Percentiles rank a stretch among this genome's conserved stretches.
phyloP scores from a whole-genome alignment of 2,797 vertebrate genomes.

The Prunella strophiata region DNA sequence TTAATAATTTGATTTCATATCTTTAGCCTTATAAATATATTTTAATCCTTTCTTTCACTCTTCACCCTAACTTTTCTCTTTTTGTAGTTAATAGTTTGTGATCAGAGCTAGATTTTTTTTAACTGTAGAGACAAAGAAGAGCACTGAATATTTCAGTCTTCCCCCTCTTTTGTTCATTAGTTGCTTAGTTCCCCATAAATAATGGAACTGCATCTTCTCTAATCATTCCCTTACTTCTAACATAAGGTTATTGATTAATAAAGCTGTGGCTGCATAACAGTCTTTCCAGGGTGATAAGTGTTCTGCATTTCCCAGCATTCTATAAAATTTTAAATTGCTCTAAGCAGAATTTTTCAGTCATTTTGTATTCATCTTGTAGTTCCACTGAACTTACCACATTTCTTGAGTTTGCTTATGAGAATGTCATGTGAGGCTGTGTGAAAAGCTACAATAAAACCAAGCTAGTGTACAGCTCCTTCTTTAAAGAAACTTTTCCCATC shows the following conservation, averaged over 20 bases:
- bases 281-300: conserved; percentile 11
- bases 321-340: conserved; percentile 44
- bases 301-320: conserved; percentile 24
- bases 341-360: conserved; percentile 20
- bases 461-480: not conserved
- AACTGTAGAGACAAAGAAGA: not conserved
- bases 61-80: not conserved
- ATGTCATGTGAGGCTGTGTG: not conserved
- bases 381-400: not conserved
- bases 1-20: not conserved
- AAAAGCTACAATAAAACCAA: not conserved
- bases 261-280: conserved; percentile 26
- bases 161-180: conserved; percentile 30
- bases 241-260: conserved; percentile 55
- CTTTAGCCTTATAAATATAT: not conserved
- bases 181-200: conserved; percentile 44
- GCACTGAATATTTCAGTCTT: conserved; percentile 15
- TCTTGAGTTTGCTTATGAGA: not conserved
- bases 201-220: conserved; percentile 45
- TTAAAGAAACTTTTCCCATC: not conserved
- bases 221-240: not conserved
- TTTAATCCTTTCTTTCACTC: not conserved
- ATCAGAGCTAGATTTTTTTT: not conserved
- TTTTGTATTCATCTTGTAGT: not conserved
- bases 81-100: not conserved